Evolutionary conservation across 2,113 vertebrate species (phyloP), one percentile per base, ranked within the genome.

Genomic region (Panthera tigris): DNA sequence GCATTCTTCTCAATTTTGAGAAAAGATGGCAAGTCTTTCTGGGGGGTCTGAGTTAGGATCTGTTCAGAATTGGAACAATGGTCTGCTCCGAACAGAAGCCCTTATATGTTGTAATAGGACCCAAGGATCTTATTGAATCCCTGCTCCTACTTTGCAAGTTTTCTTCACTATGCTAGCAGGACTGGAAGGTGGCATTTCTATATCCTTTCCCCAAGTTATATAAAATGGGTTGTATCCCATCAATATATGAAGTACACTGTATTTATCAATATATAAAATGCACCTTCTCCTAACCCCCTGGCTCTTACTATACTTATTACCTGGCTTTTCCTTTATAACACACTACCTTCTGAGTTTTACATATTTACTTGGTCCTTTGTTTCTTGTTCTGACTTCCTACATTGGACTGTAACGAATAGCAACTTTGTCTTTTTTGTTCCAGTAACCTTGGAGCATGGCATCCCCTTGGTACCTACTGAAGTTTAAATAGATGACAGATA

Each of bases 81-180:
- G 9, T 39, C 50, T 9, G 36, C 18, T 66, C 25, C 36, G 19
- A 45, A 16, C 11, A 15, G 11, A 19, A 16, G 7, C 21, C 1
- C 5, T n/a, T 23, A 25, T 15, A 18, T 9, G 10, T 39, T 21
- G 31, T 33, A 0, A 18, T 4, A 10, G 21, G 7, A 16, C 36
- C 21, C 14, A 27, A 41, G 3, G 16, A 23, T 61, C 11, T 63
- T 79, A 27, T 15, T 4, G 74, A 92, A 6, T 0, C 2, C n/a
- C 1, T 27, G 1, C 2, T 7, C 6, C 3, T n/a, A 33, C 3
- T 39, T 8, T n/a, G 61, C 12, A 7, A 65, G 31, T 21, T 31
- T 23, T 19, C 63, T 50, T 73, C 3, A 31, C 13, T 31, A 2
- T 9, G 31, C 16, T 61, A 45, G 3, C 31, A 10, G 29, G 15